Evolutionary conservation across 2,888 invertebrate species (phyloP).

Genomic region (Lamproptera curius): DNA sequence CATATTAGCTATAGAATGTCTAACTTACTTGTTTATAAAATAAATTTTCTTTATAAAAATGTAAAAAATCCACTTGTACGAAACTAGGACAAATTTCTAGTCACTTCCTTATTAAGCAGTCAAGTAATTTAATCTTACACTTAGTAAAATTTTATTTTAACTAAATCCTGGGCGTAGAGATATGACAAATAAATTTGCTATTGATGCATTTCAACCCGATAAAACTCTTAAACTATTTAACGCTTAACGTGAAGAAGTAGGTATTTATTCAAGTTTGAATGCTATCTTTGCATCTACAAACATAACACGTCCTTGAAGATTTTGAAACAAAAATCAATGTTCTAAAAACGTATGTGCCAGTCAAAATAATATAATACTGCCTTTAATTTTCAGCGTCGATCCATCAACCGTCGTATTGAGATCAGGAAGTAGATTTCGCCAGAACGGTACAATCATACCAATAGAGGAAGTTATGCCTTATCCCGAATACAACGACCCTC

Average conservation of each 20-base stretch:
- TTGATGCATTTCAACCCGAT: not conserved
- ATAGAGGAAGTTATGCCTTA: constrained; percentile 21
- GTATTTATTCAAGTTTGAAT: not conserved
- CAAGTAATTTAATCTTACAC: no score
- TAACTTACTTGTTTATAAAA: no score
- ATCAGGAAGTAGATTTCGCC: constrained; percentile 35
- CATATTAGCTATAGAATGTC: no score
- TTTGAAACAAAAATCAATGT: not conserved
- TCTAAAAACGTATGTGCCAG: no score
- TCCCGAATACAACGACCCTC: constrained; percentile 22
- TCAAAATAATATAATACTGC: no score
- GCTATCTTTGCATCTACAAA: not conserved
- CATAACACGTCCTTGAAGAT: not conserved
- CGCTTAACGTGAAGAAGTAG: not conserved
- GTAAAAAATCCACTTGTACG: no score
- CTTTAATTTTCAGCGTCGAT: constrained; percentile 21
- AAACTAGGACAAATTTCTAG: no score
- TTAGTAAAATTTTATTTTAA: no score
- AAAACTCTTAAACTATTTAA: not conserved
- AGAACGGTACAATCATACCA: constrained; percentile 30
- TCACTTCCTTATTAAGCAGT: no score
- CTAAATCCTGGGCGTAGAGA: no score
- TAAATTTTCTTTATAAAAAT: not conserved
- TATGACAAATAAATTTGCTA: no score
- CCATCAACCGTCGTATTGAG: constrained; percentile 28